Conservation (phyloP, 1,140 invertebrate genomes). For the Macrostomum lignano region DNA sequence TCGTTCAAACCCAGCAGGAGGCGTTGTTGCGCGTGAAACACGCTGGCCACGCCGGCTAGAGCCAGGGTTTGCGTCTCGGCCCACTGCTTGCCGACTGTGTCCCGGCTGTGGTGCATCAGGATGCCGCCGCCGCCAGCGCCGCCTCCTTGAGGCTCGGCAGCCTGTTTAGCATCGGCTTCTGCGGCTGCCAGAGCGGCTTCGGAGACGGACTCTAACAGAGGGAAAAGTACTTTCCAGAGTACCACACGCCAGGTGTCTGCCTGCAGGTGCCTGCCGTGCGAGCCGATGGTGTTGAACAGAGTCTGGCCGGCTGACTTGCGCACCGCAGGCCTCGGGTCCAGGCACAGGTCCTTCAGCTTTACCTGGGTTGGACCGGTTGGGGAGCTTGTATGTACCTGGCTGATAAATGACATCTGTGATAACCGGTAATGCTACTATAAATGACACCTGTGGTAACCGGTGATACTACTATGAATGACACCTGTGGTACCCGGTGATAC, state of each 20-base stretch:
- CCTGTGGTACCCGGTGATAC: too few species aligned
- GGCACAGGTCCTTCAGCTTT: conserved; percentile 64
- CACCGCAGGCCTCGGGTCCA: conserved; percentile 70
- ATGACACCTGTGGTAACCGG: too few species aligned
- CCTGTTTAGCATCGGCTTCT: neutral
- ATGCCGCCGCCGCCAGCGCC: conserved; percentile 48
- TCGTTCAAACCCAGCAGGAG: conserved; percentile 50
- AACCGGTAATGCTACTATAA: too few species aligned
- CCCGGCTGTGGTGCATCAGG: conserved; percentile 83
- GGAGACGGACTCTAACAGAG: conserved; percentile 63
- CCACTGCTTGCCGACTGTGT: conserved; percentile 97
- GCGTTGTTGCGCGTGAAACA: conserved; percentile 63
- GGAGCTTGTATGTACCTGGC: too few species aligned
- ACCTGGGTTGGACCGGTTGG: too few species aligned
- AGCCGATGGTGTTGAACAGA: conserved; percentile 76
- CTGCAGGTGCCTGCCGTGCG: conserved; percentile 60
- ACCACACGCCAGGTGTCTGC: conserved; percentile 47
- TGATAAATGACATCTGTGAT: too few species aligned
- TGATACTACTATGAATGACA: too few species aligned
- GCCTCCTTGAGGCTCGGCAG: neutral
- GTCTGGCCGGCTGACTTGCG: conserved; percentile 93
- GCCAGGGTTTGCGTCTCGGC: conserved; percentile 71
- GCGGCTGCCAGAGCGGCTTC: conserved; percentile 17
- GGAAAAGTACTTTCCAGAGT: conserved; percentile 41
- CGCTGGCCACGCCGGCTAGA: conserved; percentile 41